Evolutionary conservation across 1,140 invertebrate genomes (phyloP), one percentile per base, ranked within the genome.

Genomic region (Chymomyza costata): DNA sequence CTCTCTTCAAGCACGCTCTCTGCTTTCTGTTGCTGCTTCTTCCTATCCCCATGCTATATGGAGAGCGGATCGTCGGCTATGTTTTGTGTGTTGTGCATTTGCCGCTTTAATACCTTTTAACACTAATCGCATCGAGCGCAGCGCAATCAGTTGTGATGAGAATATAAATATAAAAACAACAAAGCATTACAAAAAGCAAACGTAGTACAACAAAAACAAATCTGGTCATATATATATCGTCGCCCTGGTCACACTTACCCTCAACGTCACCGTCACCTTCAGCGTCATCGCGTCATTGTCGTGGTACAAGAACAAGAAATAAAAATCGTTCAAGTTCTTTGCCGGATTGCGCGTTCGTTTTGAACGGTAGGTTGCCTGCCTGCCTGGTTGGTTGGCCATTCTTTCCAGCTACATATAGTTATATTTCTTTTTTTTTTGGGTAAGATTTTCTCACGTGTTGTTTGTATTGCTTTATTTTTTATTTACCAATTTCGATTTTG

Each of bases 21-120:
- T 34, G 10, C 18, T 25, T 28, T 28, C 52, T 30, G 15, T 17
- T 14, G 11, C 34, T 17, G n/a, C n/a, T n/a, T 43, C 43, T 15
- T 13, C 45, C 46, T 35, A 1, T 54, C 55, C 34, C 60, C 13
- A 18, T 51, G 30, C 46, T 31, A 15, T 44, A 16, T 28, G 31
- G 5, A 28, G 5, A 28, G 10, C 25, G 25, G 5, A 10, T 10
- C 31, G 45, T 53, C 21, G 46, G n/a, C 13, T 48, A 7, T 37
- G 53, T 47, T 28, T 38, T 44, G 61, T 78, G 47, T 78, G 70
- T 48, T 78, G 67, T 80, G 74, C 73, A 80, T 80, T 80, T 80
- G 73, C 73, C 73, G 73, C 73, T 80, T 80, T 80, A 80, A 80
- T 80, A 80, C 73, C 73, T 80, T 80, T 80, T 80, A 80, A 80